Percentiles rank a stretch among this genome's conserved stretches.
These are phyloP conservation scores for Eupsilia transversa DNA, from an alignment of 2,888 invertebrate species.

Conservation along the genomic window DNA sequence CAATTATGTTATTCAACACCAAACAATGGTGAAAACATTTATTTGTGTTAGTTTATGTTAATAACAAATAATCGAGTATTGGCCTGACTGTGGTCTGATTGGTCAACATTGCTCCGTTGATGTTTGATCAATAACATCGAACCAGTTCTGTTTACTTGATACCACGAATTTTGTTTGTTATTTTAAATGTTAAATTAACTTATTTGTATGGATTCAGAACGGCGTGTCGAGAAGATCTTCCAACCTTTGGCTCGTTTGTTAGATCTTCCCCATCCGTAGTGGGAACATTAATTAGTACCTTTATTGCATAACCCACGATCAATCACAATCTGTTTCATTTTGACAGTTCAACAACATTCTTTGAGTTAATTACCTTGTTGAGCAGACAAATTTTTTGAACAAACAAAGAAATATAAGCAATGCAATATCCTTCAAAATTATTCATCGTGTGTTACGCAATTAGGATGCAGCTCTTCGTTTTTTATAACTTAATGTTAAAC, in stretches of 20 bases:
- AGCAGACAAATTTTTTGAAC: too few relatives aligned
- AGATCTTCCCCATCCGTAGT: not conserved
- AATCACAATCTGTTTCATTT: too few relatives aligned
- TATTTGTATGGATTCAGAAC: not conserved
- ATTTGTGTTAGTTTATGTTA: not conserved
- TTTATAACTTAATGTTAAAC: too few relatives aligned
- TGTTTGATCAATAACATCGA: conserved; percentile 35
- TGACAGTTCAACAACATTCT: too few relatives aligned
- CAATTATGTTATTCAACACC: not conserved
- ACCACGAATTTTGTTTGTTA: not conserved
- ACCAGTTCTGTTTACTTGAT: conserved; percentile 9
- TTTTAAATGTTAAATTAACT: conserved; percentile 12
- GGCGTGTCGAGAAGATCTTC: not conserved
- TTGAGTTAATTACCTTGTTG: too few relatives aligned
- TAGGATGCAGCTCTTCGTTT: too few relatives aligned
- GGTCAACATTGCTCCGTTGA: conserved; percentile 19
- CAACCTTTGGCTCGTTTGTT: not conserved
- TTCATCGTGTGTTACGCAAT: too few relatives aligned
- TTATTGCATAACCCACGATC: too few relatives aligned
- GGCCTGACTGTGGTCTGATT: conserved; percentile 23
- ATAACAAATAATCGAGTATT: conserved; percentile 15
- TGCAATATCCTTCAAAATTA: too few relatives aligned
- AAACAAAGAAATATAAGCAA: too few relatives aligned
- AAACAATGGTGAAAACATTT: not conserved
- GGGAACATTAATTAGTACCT: not conserved